Conservation (phyloP, 2,888 invertebrate species). For the Meghimatium bilineatum region DNA sequence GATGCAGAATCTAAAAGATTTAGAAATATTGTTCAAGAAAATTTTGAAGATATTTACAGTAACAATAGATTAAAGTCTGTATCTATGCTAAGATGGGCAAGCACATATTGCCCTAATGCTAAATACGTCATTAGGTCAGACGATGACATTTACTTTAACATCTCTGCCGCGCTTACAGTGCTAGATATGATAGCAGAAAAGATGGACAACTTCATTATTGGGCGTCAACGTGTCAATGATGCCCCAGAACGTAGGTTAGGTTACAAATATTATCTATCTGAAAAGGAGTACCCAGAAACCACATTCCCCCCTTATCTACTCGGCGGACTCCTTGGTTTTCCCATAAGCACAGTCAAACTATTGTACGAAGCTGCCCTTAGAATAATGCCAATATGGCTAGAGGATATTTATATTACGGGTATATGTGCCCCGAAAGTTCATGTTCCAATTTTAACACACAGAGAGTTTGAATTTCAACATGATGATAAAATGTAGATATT, state of each 20-base stretch:
- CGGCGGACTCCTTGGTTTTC: slow-evolving; percentile 26
- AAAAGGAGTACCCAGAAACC: slow-evolving; percentile 57
- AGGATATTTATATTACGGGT: slow-evolving; percentile 28
- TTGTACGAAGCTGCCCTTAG: slow-evolving; percentile 25
- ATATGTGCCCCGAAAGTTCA: slow-evolving; percentile 12
- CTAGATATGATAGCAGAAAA: slow-evolving; percentile 19
- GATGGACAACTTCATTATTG: slow-evolving; percentile 58
- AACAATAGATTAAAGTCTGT: slow-evolving; percentile 75
- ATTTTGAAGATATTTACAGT: slow-evolving; percentile 73
- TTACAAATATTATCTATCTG: slow-evolving; percentile 53
- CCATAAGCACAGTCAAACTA: slow-evolving; percentile 4
- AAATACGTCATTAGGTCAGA: slow-evolving; percentile 73
- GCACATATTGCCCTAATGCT: slow-evolving; percentile 67
- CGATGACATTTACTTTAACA: slow-evolving; percentile 75
- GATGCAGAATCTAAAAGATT: slow-evolving; percentile 51
- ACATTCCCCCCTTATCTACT: slow-evolving; percentile 59
- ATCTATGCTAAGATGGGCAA: slow-evolving; percentile 69
- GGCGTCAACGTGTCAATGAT: slow-evolving; percentile 55
- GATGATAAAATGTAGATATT: too few species aligned
- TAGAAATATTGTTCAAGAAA: slow-evolving; percentile 62
- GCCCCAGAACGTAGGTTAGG: slow-evolving; percentile 52
- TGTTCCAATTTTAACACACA: slow-evolving; percentile 25
- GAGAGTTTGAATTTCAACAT: too few species aligned
- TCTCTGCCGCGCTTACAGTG: slow-evolving; percentile 80
- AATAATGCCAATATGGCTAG: slow-evolving; percentile 11